These are phyloP conservation scores for Agrypnia vestita DNA, from an alignment of 1,140 invertebrate species.

Conservation along the genomic window DNA sequence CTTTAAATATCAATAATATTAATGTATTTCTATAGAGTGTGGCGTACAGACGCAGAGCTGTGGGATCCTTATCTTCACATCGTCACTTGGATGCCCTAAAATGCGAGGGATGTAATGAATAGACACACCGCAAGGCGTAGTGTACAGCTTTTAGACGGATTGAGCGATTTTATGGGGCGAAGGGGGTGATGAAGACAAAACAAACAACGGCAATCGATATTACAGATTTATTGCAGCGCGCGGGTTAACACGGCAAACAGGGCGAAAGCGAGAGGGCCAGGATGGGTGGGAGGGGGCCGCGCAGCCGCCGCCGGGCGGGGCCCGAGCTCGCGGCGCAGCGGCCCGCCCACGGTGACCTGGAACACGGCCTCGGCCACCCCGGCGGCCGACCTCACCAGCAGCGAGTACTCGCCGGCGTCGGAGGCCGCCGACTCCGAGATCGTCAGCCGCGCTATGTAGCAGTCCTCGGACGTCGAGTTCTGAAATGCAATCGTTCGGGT, in stretches of 20 bases:
- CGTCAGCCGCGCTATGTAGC: conserved; percentile 19
- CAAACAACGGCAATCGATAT: background rate
- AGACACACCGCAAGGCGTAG: no score
- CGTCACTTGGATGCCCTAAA: no score
- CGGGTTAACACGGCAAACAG: background rate
- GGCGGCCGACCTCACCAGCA: conserved; percentile 17
- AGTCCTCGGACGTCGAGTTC: conserved; percentile 32
- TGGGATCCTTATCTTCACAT: no score
- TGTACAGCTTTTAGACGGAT: no score
- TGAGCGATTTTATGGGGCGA: no score
- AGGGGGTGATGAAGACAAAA: no score
- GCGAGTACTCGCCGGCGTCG: conserved; percentile 44
- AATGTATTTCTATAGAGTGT: no score
- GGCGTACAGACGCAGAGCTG: no score
- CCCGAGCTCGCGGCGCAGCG: background rate
- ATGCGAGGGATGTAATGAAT: no score
- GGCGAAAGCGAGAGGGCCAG: background rate
- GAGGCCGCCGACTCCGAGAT: background rate
- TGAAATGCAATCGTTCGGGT: no score
- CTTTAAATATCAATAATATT: no score
- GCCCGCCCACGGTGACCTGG: conserved; percentile 5
- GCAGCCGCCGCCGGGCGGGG: background rate
- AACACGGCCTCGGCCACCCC: conserved; percentile 46
- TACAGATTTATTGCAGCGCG: background rate
- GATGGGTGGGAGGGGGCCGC: background rate